Conservation (phyloP, 2,888 invertebrate species). For the Holacanthella duospinosa region DNA sequence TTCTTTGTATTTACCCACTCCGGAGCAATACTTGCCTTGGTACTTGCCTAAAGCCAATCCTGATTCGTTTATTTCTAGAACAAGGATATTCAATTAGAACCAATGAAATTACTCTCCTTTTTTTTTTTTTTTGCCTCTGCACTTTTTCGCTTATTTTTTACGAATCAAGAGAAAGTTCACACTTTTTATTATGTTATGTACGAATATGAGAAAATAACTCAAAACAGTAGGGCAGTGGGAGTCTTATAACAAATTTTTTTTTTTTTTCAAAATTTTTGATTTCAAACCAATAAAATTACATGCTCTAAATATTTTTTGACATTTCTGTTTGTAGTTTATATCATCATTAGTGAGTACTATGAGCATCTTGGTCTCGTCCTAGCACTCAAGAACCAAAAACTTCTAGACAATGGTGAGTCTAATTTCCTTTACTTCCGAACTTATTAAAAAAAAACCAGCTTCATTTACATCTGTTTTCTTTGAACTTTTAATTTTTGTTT, state of each 20-base stretch:
- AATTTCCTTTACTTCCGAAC: neutral
- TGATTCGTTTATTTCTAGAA: too few relatives aligned
- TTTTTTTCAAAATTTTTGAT: too few relatives aligned
- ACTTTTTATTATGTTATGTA: neutral
- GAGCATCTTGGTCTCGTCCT: constrained; percentile 86
- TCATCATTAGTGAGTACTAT: constrained; percentile 77
- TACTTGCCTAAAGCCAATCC: too few relatives aligned
- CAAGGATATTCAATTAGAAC: too few relatives aligned
- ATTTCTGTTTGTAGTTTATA: constrained; percentile 55
- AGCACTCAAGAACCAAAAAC: constrained; percentile 67
- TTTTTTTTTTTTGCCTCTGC: too few relatives aligned
- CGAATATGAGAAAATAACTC: too few relatives aligned
- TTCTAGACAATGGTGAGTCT: constrained; percentile 63
- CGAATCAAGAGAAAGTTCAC: neutral
- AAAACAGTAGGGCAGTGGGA: too few relatives aligned
- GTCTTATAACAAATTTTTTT: neutral
- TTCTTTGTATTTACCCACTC: too few relatives aligned
- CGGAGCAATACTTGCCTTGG: too few relatives aligned
- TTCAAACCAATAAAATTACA: neutral
- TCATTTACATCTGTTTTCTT: neutral
- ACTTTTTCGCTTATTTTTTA: neutral
- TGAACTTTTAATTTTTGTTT: neutral
- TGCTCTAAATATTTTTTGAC: neutral
- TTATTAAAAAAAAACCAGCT: too few relatives aligned
- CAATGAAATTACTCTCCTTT: too few relatives aligned